Evolutionary conservation across 2,888 invertebrate species (phyloP), one percentile per base, ranked within the genome.

Genomic region (Abrostola tripartita): DNA sequence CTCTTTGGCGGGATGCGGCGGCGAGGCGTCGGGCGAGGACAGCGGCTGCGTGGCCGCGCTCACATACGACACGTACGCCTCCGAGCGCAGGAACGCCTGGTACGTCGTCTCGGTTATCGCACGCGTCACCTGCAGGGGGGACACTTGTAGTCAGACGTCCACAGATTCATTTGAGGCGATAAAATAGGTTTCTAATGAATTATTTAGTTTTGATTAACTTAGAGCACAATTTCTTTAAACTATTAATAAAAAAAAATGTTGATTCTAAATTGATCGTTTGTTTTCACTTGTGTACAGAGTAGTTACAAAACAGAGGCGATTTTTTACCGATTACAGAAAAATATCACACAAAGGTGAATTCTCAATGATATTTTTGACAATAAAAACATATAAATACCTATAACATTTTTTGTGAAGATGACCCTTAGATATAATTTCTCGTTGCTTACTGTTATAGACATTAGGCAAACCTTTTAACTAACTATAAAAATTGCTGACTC

Each of bases 31-130:
- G 78, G 92, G 96, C 94, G 95, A 96, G 93, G 93, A 97, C 94
- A 94, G 97, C 96, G 92, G 98, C 95, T 95, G 90, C 97, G 96
- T 95, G 97, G 99, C 95, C 96, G 96, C 92, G 97, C 98, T 88
- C 71, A 98, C 96, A 92, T 97, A 97, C 88, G 96, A 96, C 85
- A 99, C 96, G 95, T 99, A 99, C 91, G 98, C 96, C 85, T 99
- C 98, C 81, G 98, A 98, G 81, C 97, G 97, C 76, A 99, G 96
- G 94, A 99, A 99, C 91, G 98, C 97, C 65, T 97, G 98, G 95
- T 99, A 99, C 70, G 98, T 97, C 67, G 98, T 97, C 88, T 97
- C 97, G 74, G 97, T 97, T 88, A 99, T 98, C 66, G 97, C 96
- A 50, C 96, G 95, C 87, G 98, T 98, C 83, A 98, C 97, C 93